Base-by-base conservation (phyloP, 2,113 vertebrate species). In the Trogon surrucura region DNA sequence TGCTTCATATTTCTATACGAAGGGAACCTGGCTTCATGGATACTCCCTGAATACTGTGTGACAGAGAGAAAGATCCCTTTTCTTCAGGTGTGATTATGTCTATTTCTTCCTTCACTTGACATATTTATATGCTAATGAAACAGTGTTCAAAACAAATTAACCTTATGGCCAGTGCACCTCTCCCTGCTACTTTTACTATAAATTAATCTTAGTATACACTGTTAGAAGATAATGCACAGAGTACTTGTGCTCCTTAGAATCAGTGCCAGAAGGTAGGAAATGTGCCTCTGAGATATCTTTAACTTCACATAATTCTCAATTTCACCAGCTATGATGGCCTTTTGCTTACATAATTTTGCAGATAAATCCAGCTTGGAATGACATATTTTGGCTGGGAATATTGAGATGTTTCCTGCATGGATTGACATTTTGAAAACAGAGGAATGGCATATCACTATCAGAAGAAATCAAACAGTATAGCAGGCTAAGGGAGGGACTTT, bases 311-410 rank as follows among this genome's bases (percentile, higher is more conserved):
- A 88, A 67, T 85, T 89, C 91, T 81, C 80, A 73, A 23, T 95
- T 94, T 92, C 9, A 3, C 54, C 47, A 79, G 48, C 56, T 90
- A 44, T 79, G 65, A 61, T 0, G 22, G 34, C 53, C 67, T 96
- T 93, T 94, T 95, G 58, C 92, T 94, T 90, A 86, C 38, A 86
- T 44, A 70, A 50, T 87, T 97, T 92, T 53, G 92, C 80, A 95
- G 86, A 92, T 80, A 82, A 92, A 92, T 94, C 44, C 67, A 51
- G 25, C 45, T 80, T 11, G 0, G 41, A 91, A 23, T 85, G 88
- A 91, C 48, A 88, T 91, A 91, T 80, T 87, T 86, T 93, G 85
- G 72, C 65, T 84, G 48, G 32, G 54, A 91, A 84, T 91, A 86
- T 91, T 85, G 80, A 87, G 93, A 81, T 51, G 38, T 77, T 84